Evolutionary conservation across 2,888 invertebrate species (phyloP).

Genomic region (Neoitamus cyanurus): DNA sequence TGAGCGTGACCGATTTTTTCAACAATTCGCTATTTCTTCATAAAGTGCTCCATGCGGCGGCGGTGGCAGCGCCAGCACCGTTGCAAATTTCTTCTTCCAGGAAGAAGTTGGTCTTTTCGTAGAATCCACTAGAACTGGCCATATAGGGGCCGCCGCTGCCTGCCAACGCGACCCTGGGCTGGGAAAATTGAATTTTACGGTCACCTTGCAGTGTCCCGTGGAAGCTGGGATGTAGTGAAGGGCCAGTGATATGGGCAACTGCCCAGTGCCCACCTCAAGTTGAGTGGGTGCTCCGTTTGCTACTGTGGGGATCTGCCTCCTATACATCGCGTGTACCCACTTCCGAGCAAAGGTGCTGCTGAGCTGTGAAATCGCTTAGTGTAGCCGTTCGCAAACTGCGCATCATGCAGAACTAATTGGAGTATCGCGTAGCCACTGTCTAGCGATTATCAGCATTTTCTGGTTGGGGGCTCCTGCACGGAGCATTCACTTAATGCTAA

Average conservation of each 20-base stretch:
- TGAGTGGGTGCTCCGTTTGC: background rate
- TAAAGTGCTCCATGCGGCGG: background rate
- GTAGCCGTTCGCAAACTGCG: background rate
- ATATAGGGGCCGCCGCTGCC: background rate
- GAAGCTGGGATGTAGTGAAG: background rate
- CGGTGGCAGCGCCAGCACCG: background rate
- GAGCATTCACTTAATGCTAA: background rate
- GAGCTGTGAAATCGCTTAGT: slow-evolving; percentile 14
- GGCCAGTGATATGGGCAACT: background rate
- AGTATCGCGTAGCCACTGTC: background rate
- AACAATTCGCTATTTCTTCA: background rate
- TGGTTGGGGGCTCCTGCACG: background rate
- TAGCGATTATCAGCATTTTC: slow-evolving; percentile 8
- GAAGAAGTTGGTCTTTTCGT: background rate
- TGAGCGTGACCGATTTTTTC: background rate
- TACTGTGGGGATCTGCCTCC: too few species aligned
- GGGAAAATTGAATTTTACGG: background rate
- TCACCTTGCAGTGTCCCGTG: background rate
- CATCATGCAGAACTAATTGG: slow-evolving; percentile 13
- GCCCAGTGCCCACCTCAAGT: background rate
- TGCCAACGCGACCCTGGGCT: background rate
- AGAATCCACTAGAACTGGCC: background rate
- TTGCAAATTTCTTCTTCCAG: background rate
- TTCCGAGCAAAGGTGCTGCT: background rate
- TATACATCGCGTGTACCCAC: background rate